A percentile compares a stretch with the other conserved stretches of the same genome.
These are phyloP conservation scores for Poecilia wingei DNA, from an alignment of 2,797 vertebrate species.

Conservation along the genomic window DNA sequence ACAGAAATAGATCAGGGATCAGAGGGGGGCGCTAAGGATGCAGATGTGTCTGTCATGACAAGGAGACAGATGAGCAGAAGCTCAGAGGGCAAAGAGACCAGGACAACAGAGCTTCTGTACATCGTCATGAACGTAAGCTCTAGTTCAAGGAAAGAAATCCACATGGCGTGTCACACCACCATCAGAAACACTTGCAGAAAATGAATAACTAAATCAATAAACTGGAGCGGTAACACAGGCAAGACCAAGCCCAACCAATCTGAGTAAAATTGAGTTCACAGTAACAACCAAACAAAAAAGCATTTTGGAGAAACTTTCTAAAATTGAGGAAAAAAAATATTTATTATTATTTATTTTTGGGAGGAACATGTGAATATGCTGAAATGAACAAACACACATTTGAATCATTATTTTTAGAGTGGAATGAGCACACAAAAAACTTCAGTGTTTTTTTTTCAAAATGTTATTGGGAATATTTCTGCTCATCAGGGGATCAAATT, in stretches of 20 bases:
- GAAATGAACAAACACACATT: background rate
- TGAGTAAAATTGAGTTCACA: background rate
- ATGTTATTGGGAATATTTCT: background rate
- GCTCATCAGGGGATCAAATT: background rate
- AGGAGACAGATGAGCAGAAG: conserved; percentile 50
- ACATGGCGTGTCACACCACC: conserved; percentile 19
- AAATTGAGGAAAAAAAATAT: background rate
- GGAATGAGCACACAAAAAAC: background rate
- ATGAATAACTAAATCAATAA: conserved; percentile 32
- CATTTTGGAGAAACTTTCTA: background rate
- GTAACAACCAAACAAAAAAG: background rate
- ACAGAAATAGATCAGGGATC: conserved; percentile 20
- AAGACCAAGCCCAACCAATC: background rate
- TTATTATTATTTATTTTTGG: background rate
- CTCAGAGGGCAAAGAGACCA: conserved; percentile 32
- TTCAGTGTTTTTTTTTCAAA: background rate
- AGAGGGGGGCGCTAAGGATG: conserved; percentile 65
- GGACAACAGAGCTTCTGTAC: conserved; percentile 48
- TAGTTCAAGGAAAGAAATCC: conserved; percentile 28
- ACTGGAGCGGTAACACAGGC: background rate
- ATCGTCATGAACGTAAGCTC: conserved; percentile 39
- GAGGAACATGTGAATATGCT: background rate
- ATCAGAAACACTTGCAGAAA: conserved; percentile 30
- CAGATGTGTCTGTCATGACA: conserved; percentile 83
- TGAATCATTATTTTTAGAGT: background rate